A percentile compares a stretch with the other conserved stretches of the same genome.
Evolutionary conservation across 1,140 invertebrate genomes (phyloP).

Genomic region (Drosophila bocki): DNA sequence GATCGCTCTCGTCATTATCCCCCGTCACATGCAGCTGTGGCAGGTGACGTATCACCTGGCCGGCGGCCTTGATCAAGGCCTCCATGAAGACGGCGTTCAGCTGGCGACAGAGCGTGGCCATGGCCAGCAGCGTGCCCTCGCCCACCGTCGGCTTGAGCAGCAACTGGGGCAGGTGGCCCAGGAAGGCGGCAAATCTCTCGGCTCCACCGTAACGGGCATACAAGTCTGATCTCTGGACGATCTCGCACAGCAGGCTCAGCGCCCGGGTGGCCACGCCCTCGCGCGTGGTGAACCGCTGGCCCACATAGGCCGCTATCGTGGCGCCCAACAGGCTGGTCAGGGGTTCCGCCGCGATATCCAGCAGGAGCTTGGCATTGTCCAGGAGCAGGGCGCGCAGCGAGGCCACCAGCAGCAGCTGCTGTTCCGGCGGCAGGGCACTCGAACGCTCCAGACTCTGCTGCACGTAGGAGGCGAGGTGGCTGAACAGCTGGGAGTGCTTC

Average conservation of each 20-base stretch:
- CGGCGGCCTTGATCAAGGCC: conserved; percentile 24
- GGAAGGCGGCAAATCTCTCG: conserved; percentile 54
- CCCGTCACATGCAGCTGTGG: conserved; percentile 60
- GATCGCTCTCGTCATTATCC: conserved; percentile 9
- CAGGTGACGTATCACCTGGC: conserved; percentile 50
- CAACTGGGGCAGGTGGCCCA: conserved; percentile 65
- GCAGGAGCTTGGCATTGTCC: conserved; percentile 79
- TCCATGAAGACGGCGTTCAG: conserved; percentile 64
- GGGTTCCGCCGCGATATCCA: conserved; percentile 52
- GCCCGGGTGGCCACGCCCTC: conserved; percentile 62
- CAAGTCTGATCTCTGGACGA: conserved; percentile 84
- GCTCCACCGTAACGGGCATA: conserved; percentile 82
- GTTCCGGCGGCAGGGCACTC: conserved; percentile 17
- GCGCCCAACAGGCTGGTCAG: conserved; percentile 40
- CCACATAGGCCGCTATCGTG: conserved; percentile 64
- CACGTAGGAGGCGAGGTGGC: conserved; percentile 43
- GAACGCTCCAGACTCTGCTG: conserved; percentile 24
- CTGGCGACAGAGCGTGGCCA: conserved; percentile 74
- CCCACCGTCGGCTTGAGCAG: conserved; percentile 67
- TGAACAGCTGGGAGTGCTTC: conserved; percentile 32
- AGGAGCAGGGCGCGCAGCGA: conserved; percentile 84
- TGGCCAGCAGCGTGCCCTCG: conserved; percentile 58
- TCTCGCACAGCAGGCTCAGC: conserved; percentile 84
- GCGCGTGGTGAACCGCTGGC: conserved; percentile 61
- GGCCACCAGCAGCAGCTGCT: conserved; percentile 70